Base-by-base conservation (phyloP, 2,888 invertebrate species). In the Onthophagus sagittarius region DNA sequence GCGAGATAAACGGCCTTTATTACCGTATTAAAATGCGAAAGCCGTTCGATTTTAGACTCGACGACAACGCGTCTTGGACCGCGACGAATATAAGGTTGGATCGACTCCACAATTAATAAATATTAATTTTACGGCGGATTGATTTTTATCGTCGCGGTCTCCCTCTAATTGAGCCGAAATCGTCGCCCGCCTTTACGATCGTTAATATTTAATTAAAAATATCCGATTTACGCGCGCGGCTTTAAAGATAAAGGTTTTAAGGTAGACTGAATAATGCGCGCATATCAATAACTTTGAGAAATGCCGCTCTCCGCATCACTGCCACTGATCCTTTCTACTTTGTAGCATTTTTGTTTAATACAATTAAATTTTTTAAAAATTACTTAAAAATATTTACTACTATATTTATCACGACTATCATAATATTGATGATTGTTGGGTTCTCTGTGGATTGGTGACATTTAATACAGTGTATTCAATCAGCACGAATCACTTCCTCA, bases 131-230 rank as follows among this genome's bases (percentile, higher is more conserved):
- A 67, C 67, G 67, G 67, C 67, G 31, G 67, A 67, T 67, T 67
- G 67, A 67, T 67, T 32, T 67, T 67, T 67, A 67, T 67, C 23
- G 67, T 23, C 67, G 67, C 23, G 67, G 67, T 15, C 15, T 15
- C 67, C 31, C 23, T 67, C 67, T 67, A 67, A 67, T 67, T 67
- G 67, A 67, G 23, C 32, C 67, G 31, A 11, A 67, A 15, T 67
- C 67, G 67, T 67, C 67, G 67, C 32, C 32, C 32, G 32, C 67
- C 32, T 15, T 67, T 67, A 67, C 67, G 31, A 23, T 23, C 67
- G 67, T 67, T 67, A 67, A 67, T 67, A 67, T 67, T 67, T 67
- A 67, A 67, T 67, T 67, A 67, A 67, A 67, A 67, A 67, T n/a
- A n/a, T 32, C 67, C 32, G 32, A 67, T 23, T 67, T 32, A 32